phyloP scores from a whole-genome alignment of 2,797 vertebrate genomes.

The Diglossa cyanea region DNA sequence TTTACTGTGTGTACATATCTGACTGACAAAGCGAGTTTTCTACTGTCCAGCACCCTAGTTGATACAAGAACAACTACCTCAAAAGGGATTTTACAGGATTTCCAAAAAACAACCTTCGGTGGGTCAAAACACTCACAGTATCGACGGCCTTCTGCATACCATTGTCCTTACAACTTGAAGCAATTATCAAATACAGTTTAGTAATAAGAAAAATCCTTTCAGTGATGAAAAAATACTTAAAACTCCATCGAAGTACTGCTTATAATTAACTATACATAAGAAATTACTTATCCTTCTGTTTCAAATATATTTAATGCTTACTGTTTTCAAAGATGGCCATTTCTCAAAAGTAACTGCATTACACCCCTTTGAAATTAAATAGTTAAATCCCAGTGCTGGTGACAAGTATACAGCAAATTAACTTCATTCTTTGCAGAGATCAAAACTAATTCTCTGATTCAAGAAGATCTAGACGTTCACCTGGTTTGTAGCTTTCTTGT shows the following conservation, averaged over 20 bases:
- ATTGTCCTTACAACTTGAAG: constrained; percentile 77
- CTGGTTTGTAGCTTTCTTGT: constrained; percentile 62
- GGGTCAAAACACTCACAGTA: constrained; percentile 88
- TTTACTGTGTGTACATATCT: constrained; percentile 80
- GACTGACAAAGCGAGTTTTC: constrained; percentile 75
- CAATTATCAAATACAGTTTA: constrained; percentile 86
- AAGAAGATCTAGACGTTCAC: constrained; percentile 77
- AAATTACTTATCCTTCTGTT: constrained; percentile 81
- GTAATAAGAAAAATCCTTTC: constrained; percentile 83
- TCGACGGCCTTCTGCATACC: constrained; percentile 83
- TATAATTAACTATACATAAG: constrained; percentile 82
- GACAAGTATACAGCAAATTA: constrained; percentile 88
- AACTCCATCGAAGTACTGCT: constrained; percentile 81
- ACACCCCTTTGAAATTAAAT: constrained; percentile 78
- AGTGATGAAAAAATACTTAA: constrained; percentile 89
- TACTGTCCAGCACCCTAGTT: constrained; percentile 78
- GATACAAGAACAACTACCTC: constrained; percentile 76
- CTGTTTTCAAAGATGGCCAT: constrained; percentile 78
- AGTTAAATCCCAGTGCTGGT: constrained; percentile 84
- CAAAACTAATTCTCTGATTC: constrained; percentile 79
- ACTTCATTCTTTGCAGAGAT: constrained; percentile 86
- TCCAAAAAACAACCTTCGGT: constrained; percentile 79
- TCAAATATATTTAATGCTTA: constrained; percentile 83
- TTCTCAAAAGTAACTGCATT: constrained; percentile 75
- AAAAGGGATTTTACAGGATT: constrained; percentile 79